Conservation (phyloP, 2,113 vertebrate genomes). For the Dendrocopos noguchii region DNA sequence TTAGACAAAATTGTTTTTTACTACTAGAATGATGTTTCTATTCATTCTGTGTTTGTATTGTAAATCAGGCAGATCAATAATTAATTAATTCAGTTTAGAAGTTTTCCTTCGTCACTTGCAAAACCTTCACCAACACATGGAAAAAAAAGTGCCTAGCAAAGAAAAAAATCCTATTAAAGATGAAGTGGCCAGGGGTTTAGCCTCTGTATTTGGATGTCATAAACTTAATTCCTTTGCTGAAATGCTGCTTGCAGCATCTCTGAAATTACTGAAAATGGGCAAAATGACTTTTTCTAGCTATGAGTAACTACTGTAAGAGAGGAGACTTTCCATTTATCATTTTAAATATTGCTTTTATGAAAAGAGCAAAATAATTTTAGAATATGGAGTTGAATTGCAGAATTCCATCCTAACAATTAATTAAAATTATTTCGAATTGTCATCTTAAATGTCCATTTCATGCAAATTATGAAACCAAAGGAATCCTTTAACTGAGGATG, state of each 20-base stretch:
- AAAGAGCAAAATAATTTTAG: not conserved
- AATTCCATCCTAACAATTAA: not conserved
- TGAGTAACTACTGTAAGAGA: not conserved
- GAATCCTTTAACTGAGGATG: not conserved
- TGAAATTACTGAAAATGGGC: not conserved
- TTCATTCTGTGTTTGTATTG: not conserved
- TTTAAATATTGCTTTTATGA: not conserved
- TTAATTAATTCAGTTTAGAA: not conserved
- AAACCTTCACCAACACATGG: not conserved
- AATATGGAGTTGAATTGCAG: not conserved
- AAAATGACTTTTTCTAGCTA: not conserved
- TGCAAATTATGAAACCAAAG: not conserved
- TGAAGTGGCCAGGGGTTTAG: not conserved
- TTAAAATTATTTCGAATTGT: not conserved
- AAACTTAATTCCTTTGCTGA: not conserved
- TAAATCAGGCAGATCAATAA: not conserved
- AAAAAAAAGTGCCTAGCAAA: not conserved
- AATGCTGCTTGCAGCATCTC: not conserved
- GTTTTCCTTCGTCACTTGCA: not conserved
- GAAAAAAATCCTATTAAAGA: not conserved
- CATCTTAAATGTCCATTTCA: accelerated
- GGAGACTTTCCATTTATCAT: not conserved
- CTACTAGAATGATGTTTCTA: not conserved
- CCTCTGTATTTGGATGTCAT: not conserved
- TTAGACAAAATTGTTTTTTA: not conserved